Conservation (phyloP, 2,888 invertebrate species). For the Ypsolopha sequella region DNA sequence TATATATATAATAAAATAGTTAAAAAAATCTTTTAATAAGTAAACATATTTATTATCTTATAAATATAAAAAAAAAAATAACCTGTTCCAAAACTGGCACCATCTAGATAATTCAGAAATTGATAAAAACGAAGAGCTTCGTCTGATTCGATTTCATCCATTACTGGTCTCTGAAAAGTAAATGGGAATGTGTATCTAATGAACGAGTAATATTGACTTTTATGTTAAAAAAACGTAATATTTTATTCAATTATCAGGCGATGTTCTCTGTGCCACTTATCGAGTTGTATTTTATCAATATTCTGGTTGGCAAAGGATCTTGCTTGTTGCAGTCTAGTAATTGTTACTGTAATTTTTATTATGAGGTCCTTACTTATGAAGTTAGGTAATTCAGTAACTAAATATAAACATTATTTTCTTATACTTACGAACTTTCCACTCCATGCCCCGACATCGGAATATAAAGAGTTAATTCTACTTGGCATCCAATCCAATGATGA, state of each 20-base stretch:
- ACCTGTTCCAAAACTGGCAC: constrained; percentile 64
- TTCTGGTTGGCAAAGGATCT: too few relatives aligned
- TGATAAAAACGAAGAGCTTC: constrained; percentile 60
- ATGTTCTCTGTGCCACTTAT: too few relatives aligned
- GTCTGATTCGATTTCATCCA: constrained; percentile 65
- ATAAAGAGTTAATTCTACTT: constrained; percentile 56
- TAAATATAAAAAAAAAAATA: constrained; percentile 4
- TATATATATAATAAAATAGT: too few relatives aligned
- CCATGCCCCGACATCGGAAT: constrained; percentile 64
- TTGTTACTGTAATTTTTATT: too few relatives aligned
- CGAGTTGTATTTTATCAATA: too few relatives aligned
- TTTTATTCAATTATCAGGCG: too few relatives aligned
- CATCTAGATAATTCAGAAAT: constrained; percentile 60
- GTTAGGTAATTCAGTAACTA: too few relatives aligned
- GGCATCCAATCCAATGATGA: constrained; percentile 64
- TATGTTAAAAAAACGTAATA: too few relatives aligned
- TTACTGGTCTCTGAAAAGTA: constrained; percentile 49
- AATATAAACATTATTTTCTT: not conserved
- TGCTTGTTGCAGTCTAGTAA: too few relatives aligned
- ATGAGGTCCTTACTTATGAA: too few relatives aligned
- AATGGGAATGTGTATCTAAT: not conserved
- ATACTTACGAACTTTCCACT: constrained; percentile 54
- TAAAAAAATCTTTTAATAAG: too few relatives aligned
- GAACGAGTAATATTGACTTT: too few relatives aligned
- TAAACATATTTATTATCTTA: not conserved